A percentile compares a stretch with the other conserved stretches of the same genome.
Conservation (phyloP, 2,797 vertebrate genomes). For the Meriones psammophilus region DNA sequence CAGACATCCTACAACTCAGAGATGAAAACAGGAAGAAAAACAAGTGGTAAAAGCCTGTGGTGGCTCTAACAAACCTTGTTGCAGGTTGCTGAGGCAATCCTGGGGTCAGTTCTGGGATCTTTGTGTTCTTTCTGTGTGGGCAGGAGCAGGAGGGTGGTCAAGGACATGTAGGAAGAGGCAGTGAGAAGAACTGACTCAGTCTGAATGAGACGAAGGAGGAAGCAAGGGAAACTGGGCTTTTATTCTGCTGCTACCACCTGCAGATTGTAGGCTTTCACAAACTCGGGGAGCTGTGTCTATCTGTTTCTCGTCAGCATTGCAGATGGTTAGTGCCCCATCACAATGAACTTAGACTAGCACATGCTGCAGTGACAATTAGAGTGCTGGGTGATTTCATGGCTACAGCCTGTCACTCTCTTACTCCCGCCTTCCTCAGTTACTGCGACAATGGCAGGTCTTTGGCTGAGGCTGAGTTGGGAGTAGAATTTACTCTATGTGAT, state of each 20-base stretch:
- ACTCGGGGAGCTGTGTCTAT: neutral
- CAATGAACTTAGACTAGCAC: neutral
- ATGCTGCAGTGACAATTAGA: neutral
- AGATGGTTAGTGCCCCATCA: neutral
- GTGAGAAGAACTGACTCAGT: neutral
- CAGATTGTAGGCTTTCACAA: neutral
- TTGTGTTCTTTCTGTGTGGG: neutral
- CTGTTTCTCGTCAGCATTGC: neutral
- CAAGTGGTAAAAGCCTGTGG: accelerated
- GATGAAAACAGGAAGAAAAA: neutral
- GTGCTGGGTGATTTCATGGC: neutral
- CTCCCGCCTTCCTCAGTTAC: neutral
- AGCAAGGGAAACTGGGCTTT: neutral
- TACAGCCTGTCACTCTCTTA: neutral
- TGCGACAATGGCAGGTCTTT: neutral
- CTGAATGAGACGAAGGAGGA: neutral
- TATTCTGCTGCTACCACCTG: neutral
- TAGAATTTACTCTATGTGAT: neutral
- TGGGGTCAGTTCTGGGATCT: neutral
- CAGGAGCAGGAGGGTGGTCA: neutral
- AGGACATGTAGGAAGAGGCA: neutral
- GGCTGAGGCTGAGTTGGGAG: neutral
- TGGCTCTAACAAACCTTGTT: neutral
- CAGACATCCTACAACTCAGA: neutral
- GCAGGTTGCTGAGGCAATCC: neutral